Evolutionary conservation across 2,113 vertebrate species (phyloP).

Genomic region (Anhinga rufa): DNA sequence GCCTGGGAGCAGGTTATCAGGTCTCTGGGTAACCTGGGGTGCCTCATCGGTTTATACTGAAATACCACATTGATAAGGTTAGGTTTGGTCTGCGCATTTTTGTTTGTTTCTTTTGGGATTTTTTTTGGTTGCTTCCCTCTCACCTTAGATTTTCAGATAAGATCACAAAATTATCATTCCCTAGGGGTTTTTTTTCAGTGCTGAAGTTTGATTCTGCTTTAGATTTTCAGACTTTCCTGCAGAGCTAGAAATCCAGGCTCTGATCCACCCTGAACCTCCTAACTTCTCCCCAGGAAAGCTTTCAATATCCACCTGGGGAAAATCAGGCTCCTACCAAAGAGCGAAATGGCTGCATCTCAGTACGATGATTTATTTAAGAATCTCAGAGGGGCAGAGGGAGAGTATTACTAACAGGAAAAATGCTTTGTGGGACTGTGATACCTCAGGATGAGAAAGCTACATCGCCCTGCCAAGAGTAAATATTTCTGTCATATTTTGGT

Average conservation of each 20-base stretch:
- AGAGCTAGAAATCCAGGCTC: background rate
- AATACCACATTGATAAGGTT: background rate
- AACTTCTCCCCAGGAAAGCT: background rate
- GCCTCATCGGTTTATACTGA: background rate
- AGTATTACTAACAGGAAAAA: constrained; percentile 11
- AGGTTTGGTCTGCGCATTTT: background rate
- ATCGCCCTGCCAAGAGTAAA: constrained; percentile 47
- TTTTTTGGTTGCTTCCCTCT: background rate
- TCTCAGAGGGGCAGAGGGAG: background rate
- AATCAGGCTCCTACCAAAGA: background rate
- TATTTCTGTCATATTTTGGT: constrained; percentile 58
- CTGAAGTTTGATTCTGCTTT: background rate
- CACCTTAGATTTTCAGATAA: background rate
- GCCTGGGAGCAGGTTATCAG: background rate
- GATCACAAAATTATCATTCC: background rate
- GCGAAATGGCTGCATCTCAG: background rate
- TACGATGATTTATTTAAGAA: background rate
- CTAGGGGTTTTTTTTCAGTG: background rate
- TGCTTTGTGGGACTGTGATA: background rate
- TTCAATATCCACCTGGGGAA: background rate
- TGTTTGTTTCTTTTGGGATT: background rate
- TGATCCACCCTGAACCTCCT: background rate
- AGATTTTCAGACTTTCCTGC: background rate
- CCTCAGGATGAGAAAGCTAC: constrained; percentile 33
- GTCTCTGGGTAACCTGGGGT: background rate